A percentile compares a stretch with the other conserved stretches of the same genome.
Conservation (phyloP, 2,888 invertebrate genomes). For the Boloria selene region DNA sequence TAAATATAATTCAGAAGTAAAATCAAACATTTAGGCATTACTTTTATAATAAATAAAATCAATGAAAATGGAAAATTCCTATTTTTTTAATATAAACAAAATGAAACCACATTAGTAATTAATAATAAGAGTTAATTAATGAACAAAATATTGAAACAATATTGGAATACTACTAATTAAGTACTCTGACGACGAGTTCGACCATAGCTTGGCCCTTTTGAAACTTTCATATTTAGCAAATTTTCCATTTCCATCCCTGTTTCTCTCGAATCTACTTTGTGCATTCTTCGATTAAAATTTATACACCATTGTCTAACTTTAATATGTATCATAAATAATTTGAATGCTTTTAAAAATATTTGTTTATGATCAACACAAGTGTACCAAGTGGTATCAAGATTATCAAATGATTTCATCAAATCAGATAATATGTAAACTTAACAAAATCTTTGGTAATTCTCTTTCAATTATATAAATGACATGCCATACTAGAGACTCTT, state of each 20-base stretch:
- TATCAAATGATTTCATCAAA: background rate
- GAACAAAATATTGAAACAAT: too few species aligned
- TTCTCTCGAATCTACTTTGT: background rate
- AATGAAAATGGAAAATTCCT: too few species aligned
- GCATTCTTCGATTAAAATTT: constrained; percentile 1
- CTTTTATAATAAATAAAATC: too few species aligned
- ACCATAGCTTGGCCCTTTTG: too few species aligned
- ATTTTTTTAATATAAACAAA: too few species aligned
- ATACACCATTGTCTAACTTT: constrained; percentile 4
- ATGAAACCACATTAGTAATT: too few species aligned
- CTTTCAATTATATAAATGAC: background rate
- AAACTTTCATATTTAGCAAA: too few species aligned
- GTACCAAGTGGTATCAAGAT: background rate
- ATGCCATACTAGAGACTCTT: background rate
- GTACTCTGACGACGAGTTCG: too few species aligned
- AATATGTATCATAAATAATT: background rate
- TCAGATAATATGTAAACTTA: background rate
- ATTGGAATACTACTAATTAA: too few species aligned
- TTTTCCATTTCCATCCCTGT: background rate
- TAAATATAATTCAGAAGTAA: too few species aligned
- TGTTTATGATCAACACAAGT: background rate
- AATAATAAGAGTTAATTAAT: too few species aligned
- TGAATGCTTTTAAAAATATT: background rate
- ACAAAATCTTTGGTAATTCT: background rate
- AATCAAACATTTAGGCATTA: too few species aligned